Conservation (phyloP, 2,888 invertebrate genomes). For the Dasypolia templi region DNA sequence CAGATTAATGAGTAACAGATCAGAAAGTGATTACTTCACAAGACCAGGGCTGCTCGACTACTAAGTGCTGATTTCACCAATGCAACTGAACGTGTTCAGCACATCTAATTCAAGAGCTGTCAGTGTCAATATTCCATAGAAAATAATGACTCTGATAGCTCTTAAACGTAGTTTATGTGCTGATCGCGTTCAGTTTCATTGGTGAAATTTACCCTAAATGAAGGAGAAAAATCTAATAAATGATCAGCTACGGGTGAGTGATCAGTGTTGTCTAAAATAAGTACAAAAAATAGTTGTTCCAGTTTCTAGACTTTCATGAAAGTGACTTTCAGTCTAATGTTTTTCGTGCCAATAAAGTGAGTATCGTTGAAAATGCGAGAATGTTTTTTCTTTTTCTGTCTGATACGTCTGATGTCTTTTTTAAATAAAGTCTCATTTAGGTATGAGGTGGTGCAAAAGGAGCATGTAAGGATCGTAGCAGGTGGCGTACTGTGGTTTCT, state of each 20-base stretch:
- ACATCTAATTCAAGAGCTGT: no score
- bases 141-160: no score
- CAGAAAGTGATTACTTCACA: conserved; percentile 29
- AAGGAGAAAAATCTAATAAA: conserved; percentile 42
- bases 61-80: no score
- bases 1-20: conserved; percentile 45
- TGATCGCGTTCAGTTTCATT: no score
- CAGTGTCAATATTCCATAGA: no score
- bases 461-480: no score
- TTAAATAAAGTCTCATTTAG: conserved; percentile 18
- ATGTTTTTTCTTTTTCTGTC: not conserved
- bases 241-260: conserved; percentile 9
- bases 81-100: no score
- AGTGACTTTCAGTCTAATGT: conserved; percentile 20
- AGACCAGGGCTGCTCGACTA: conserved; percentile 10
- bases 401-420: no score
- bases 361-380: not conserved
- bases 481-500: no score
- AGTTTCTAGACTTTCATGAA: conserved; percentile 34
- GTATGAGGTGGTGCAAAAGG: no score
- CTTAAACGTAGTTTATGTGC: no score
- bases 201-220: no score
- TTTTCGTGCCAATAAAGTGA: not conserved
- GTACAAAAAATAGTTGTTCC: conserved; percentile 23
- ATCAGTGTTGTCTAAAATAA: conserved; percentile 26